Percentiles rank a stretch among this genome's conserved stretches.
phyloP scores from a whole-genome alignment of 2,113 vertebrate species.

The Tricholaema leucomelas region DNA sequence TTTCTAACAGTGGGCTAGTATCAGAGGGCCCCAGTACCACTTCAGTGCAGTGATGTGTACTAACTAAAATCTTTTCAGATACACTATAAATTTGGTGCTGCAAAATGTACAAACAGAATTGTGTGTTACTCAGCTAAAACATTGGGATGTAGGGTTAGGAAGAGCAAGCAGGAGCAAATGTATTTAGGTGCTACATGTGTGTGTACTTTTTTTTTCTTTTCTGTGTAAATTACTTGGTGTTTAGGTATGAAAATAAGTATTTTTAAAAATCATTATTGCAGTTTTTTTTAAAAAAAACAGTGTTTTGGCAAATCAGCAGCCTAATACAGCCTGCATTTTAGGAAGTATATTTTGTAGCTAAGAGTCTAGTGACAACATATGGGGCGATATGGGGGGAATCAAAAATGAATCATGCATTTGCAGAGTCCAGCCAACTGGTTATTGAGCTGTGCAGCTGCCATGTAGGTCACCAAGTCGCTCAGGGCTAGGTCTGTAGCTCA shows the following conservation, averaged over 20 bases:
- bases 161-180: neutral
- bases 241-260: neutral
- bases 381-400: neutral
- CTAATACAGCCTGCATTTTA: neutral
- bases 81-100: neutral
- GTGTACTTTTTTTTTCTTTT: neutral
- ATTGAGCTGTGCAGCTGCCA: neutral
- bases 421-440: constrained; percentile 17
- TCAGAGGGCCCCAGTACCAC: neutral
- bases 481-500: constrained; percentile 40
- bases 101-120: neutral
- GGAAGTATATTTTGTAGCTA: neutral
- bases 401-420: constrained; percentile 8
- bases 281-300: neutral
- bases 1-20: neutral
- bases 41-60: neutral
- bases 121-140: neutral
- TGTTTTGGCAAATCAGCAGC: neutral
- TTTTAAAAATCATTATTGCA: neutral
- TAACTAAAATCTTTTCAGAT: neutral
- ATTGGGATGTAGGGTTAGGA: neutral
- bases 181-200: neutral
- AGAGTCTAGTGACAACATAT: neutral
- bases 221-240: neutral
- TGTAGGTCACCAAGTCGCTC: constrained; percentile 49